These are phyloP conservation scores for Hirtodrosophila trivittata DNA, from an alignment of 2,888 invertebrate genomes.

Conservation along the genomic window DNA sequence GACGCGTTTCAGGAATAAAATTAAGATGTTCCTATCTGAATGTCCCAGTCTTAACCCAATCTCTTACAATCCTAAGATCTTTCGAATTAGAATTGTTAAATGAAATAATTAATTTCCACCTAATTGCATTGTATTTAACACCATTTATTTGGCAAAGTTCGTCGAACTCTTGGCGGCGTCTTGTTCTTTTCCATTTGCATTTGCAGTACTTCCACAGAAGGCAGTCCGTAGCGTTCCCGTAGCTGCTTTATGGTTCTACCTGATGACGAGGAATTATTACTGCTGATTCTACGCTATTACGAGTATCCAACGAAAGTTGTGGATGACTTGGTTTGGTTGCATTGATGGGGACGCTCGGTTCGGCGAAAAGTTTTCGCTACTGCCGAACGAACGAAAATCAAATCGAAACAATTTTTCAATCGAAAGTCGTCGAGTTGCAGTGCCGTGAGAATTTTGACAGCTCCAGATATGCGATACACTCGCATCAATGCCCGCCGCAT, in stretches of 20 bases:
- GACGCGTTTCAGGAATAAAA: too few relatives aligned
- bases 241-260: conserved; percentile 14
- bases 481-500: conserved; percentile 11
- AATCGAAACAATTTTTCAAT: conserved; percentile 52
- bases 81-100: background rate
- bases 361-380: conserved; percentile 57
- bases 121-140: conserved; percentile 56
- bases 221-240: conserved; percentile 38
- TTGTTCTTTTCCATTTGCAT: conserved; percentile 27
- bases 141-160: conserved; percentile 51
- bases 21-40: too few relatives aligned
- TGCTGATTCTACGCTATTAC: conserved; percentile 60
- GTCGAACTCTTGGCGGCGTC: conserved; percentile 49
- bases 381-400: conserved; percentile 26
- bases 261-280: conserved; percentile 58
- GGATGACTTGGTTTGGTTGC: conserved; percentile 13
- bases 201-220: conserved; percentile 58
- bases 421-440: conserved; percentile 53
- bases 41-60: too few relatives aligned
- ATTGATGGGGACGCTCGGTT: conserved; percentile 24
- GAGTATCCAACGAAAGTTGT: conserved; percentile 61
- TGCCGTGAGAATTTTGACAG: conserved; percentile 65
- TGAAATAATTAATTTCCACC: conserved; percentile 19
- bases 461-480: conserved; percentile 49
- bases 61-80: too few relatives aligned